phyloP scores from a whole-genome alignment of 2,113 vertebrate species.

The Orycteropus afer region DNA sequence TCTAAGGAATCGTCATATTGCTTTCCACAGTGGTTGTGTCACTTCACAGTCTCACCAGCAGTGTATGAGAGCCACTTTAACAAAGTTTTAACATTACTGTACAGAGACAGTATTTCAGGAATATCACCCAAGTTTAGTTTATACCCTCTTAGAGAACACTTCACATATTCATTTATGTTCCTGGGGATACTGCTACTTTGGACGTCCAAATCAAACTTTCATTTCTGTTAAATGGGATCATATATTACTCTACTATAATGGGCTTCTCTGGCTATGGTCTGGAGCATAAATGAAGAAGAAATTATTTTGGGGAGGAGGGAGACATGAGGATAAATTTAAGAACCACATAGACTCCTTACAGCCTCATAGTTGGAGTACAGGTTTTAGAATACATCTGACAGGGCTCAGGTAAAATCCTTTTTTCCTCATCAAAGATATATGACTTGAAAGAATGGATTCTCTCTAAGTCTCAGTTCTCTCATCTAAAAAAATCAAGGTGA shows the following conservation, averaged over 20 bases:
- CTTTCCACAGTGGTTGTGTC: too few relatives aligned
- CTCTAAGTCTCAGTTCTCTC: not conserved
- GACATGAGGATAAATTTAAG: not conserved
- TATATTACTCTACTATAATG: not conserved
- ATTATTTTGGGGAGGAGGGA: not conserved
- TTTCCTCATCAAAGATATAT: not conserved
- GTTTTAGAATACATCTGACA: not conserved
- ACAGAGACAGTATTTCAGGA: too few relatives aligned
- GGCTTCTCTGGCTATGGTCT: not conserved
- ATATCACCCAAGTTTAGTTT: not conserved
- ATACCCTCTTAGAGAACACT: not conserved
- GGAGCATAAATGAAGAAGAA: not conserved
- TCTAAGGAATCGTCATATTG: too few relatives aligned
- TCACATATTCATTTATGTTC: not conserved
- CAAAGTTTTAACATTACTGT: too few relatives aligned
- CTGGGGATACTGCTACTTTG: not conserved
- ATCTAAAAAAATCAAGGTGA: too few relatives aligned
- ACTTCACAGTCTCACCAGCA: too few relatives aligned
- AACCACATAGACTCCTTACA: not conserved
- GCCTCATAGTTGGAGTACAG: not conserved
- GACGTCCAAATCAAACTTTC: not conserved
- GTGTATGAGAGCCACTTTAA: too few relatives aligned
- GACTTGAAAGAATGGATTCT: not conserved
- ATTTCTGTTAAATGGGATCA: not conserved
- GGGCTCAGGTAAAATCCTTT: not conserved